Evolutionary conservation across 2,888 invertebrate genomes (phyloP), one percentile per base, ranked within the genome.

Genomic region (Xylocampa areola): DNA sequence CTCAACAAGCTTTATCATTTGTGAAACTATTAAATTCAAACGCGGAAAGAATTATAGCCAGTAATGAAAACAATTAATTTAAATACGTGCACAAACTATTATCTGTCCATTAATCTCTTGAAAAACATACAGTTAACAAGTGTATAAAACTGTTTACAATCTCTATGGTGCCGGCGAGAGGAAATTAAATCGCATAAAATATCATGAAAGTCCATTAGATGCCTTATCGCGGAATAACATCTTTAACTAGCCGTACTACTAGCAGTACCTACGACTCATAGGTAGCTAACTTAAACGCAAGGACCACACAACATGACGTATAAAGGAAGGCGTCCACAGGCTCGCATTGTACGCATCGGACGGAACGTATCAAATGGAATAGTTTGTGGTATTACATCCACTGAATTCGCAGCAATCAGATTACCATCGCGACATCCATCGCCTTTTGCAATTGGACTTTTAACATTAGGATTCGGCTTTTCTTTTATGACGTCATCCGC

Each of bases 181-280:
- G 66, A 73, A 73, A 69, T 69, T 59, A 66, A 69, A 67, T 63
- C 54, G 27, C 61, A 69, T 73, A 67, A 67, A 69, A 63, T 41
- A 73, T 58, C 44, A 72, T 54, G 57, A 61, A 69, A 66, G 51
- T 59, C 61, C 16, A 73, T 68, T 68, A 60, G 37, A 45, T 21
- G 41, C 35, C 30, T 43, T 73, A 73, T 73, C 66, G 19, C 53
- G 30, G 27, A 35, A 53, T 57, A 40, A 33, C 37, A 73, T 73
- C 60, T 60, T 37, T 25, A 66, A 49, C 64, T 43, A 48, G 55
- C 44, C 43, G 16, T 17, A 51, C 33, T 43, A 14, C 21, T 13
- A 29, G 47, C 41, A 16, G 30, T 30, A 50, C 13, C 8, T 58
- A 48, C 13, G 27, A 7, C 29, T 23, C 5, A 19, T 44, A 51